Evolutionary conservation across 2,888 invertebrate species (phyloP).

Genomic region (Onthophagus sagittarius): DNA sequence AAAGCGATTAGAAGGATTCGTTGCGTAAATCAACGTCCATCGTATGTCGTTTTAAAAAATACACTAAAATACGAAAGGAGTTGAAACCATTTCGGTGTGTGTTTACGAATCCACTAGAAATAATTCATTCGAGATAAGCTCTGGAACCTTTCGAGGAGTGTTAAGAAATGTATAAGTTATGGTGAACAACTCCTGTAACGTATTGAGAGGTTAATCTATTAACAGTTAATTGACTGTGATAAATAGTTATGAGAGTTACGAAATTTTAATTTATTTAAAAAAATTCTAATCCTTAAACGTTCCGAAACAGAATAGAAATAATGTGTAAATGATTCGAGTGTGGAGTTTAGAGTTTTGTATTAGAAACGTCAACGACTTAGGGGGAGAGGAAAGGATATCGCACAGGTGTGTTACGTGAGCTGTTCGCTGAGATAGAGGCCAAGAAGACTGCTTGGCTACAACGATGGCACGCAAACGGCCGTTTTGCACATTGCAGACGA

Average conservation of each 20-base stretch:
- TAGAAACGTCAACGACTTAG: not conserved
- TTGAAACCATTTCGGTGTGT: not conserved
- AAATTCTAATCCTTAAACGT: no score
- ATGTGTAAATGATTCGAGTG: not conserved
- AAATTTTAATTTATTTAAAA: no score
- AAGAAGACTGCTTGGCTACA: not conserved
- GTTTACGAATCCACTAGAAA: not conserved
- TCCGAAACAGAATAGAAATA: no score
- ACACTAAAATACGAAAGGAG: not conserved
- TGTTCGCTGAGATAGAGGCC: not conserved
- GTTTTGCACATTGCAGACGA: not conserved
- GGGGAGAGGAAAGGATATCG: not conserved
- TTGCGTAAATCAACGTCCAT: not conserved
- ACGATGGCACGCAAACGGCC: not conserved
- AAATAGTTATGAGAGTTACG: no score
- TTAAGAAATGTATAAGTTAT: not conserved
- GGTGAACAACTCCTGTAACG: no score
- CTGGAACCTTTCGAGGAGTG: not conserved
- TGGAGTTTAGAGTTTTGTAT: not conserved
- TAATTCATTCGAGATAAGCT: not conserved
- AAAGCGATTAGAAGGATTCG: not conserved
- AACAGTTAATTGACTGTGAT: no score
- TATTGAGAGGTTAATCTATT: no score
- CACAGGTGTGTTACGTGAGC: not conserved
- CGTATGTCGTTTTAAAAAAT: not conserved